Conservation (phyloP, 2,797 vertebrate species). For the Chaunax sp. region DNA sequence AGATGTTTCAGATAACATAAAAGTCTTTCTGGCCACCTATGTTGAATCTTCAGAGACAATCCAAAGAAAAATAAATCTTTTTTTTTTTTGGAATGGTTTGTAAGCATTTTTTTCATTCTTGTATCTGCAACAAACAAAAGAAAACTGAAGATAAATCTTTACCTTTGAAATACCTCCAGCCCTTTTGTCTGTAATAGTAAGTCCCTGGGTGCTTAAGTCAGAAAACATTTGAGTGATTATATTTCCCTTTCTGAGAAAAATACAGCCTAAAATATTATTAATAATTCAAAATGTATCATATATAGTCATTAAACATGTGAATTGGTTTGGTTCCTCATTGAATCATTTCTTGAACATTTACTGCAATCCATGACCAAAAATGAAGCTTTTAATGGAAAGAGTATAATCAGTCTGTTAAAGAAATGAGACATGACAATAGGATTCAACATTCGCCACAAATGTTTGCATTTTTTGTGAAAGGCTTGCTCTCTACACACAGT, state of each 20-base stretch:
- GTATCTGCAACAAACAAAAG: background rate
- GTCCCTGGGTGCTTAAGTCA: too few relatives aligned
- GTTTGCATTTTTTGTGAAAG: conserved; percentile 19
- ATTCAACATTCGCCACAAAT: conserved; percentile 8
- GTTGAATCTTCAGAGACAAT: conserved; percentile 6
- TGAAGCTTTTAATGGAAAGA: conserved; percentile 1
- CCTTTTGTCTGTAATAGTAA: too few relatives aligned
- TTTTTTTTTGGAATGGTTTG: conserved; percentile 2
- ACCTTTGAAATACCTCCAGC: background rate
- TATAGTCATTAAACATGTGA: too few relatives aligned
- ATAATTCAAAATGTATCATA: too few relatives aligned
- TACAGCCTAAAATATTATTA: too few relatives aligned
- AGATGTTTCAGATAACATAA: conserved; percentile 3
- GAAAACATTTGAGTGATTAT: too few relatives aligned
- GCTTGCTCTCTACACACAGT: background rate
- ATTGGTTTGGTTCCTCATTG: too few relatives aligned
- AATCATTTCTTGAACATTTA: conserved; percentile 4
- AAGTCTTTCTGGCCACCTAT: background rate
- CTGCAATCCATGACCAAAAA: background rate
- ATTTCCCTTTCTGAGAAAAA: too few relatives aligned
- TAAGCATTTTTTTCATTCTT: conserved; percentile 16
- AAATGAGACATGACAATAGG: too few relatives aligned
- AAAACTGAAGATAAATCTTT: background rate
- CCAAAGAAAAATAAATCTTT: background rate
- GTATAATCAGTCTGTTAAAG: too few relatives aligned